Conservation (phyloP, 2,113 vertebrate genomes). For the Macheiramphus alcinus region DNA sequence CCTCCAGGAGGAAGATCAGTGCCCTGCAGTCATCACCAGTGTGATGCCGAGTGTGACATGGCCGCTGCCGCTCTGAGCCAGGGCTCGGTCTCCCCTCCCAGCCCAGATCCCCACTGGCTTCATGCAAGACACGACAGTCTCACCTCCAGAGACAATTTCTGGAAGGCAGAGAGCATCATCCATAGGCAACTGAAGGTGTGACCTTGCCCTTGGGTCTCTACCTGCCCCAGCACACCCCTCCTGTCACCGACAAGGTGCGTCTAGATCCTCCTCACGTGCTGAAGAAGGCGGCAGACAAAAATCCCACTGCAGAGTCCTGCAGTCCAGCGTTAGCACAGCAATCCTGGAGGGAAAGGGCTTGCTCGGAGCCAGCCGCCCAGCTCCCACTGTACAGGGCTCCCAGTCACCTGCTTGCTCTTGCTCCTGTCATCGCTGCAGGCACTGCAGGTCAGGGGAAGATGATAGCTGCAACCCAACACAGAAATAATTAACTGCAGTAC, state of each 20-base stretch:
- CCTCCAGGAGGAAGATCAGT: not conserved
- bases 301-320: accelerated
- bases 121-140: not conserved
- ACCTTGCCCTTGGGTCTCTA: not conserved
- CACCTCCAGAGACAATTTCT: not conserved
- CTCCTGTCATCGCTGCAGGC: not conserved
- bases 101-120: not conserved
- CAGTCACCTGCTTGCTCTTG: not conserved
- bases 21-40: not conserved
- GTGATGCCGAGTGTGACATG: accelerated
- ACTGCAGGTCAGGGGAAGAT: not conserved
- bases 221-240: not conserved
- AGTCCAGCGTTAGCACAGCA: accelerated
- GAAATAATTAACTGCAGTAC: not conserved
- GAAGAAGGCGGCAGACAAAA: not conserved
- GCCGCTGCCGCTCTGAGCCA: not conserved
- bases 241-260: accelerated
- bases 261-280: not conserved
- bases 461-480: not conserved
- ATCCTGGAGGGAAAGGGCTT: not conserved
- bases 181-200: not conserved
- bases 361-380: not conserved
- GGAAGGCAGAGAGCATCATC: not conserved
- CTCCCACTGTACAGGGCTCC: not conserved
- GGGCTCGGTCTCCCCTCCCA: not conserved